Base-by-base conservation (phyloP, 2,113 vertebrate species). In the Thunnus maccoyii region DNA sequence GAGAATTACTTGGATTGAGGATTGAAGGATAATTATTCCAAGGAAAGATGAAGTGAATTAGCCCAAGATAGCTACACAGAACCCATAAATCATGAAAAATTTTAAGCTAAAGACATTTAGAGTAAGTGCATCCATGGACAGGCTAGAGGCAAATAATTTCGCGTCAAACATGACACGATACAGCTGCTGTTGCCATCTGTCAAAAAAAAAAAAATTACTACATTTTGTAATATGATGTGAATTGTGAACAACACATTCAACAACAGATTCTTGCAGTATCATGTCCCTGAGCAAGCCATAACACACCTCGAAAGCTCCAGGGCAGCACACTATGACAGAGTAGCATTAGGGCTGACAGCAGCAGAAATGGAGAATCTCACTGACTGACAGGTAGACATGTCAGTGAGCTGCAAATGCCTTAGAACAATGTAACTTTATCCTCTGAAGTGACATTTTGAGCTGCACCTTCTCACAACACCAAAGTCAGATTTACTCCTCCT, bases 351-450 rank as follows among this genome's bases (percentile, higher is more conserved):
- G 52, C 48, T 80, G 85, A 89, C 82, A 85, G 76, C 51, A 57
- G n/a, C 51, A 85, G 78, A 76, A 74, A 78, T 6, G 3, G 63
- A 86, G 84, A 48, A 14, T 84, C 56, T 73, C 15, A n/a, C 0
- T 86, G 87, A 88, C 36, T 89, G 91, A 89, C 76, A 90, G 52
- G 44, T 18, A 36, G 90, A 46, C 72, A 78, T 64, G 75, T 82
- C 22, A n/a, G 60, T 54, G 47, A 85, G 68, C 50, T 85, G 44
- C 64, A 80, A 30, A 85, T 0, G 27, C 46, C 54, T 86, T 44
- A 50, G 55, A 89, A 85, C 79, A 88, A 81, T 64, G 89, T 82
- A 88, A 92, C 85, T 64, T 76, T n/a, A 89, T 64, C 78, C 61
- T 68, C 50, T 2, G 46, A 83, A 17, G 83, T 86, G 76, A 82